Conservation (phyloP, 2,797 vertebrate species). For the Leptodactylus fallax region DNA sequence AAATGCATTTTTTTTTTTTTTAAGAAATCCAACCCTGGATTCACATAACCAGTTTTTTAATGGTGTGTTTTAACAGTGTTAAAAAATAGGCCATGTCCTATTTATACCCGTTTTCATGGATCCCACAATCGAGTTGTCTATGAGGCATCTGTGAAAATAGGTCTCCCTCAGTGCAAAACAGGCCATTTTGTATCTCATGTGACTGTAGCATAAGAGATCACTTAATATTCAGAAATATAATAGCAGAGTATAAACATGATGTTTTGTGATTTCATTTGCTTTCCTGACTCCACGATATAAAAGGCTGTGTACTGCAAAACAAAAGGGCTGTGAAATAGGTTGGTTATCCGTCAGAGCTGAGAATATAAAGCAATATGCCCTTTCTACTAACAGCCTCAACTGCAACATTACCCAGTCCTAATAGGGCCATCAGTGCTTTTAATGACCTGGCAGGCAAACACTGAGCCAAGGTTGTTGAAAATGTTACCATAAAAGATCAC, state of each 20-base stretch:
- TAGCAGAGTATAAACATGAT: slow-evolving; percentile 45
- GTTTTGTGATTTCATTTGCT: slow-evolving; percentile 50
- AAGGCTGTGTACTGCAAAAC: slow-evolving; percentile 49
- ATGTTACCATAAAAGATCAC: slow-evolving; percentile 46
- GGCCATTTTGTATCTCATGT: too few relatives aligned
- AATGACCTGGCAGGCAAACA: slow-evolving; percentile 23
- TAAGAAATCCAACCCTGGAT: too few relatives aligned
- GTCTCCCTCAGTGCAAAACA: too few relatives aligned
- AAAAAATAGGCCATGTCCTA: too few relatives aligned
- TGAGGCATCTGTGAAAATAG: too few relatives aligned
- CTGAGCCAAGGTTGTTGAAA: slow-evolving; percentile 45
- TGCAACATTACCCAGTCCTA: slow-evolving; percentile 52
- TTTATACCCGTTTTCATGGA: too few relatives aligned
- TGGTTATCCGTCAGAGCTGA: slow-evolving; percentile 53
- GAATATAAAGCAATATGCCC: slow-evolving; percentile 51
- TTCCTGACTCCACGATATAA: slow-evolving; percentile 48
- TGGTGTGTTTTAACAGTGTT: too few relatives aligned
- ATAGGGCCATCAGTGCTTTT: slow-evolving; percentile 37
- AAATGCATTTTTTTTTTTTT: too few relatives aligned
- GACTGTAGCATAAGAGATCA: slow-evolving; percentile 28
- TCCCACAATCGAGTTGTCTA: too few relatives aligned
- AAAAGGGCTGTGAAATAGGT: slow-evolving; percentile 56
- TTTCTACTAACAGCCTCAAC: slow-evolving; percentile 48
- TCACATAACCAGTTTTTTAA: too few relatives aligned
- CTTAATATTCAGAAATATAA: slow-evolving; percentile 40